Base-by-base conservation (phyloP, 92 coral and sea anemone genomes). In the Galaxea fascicularis region DNA sequence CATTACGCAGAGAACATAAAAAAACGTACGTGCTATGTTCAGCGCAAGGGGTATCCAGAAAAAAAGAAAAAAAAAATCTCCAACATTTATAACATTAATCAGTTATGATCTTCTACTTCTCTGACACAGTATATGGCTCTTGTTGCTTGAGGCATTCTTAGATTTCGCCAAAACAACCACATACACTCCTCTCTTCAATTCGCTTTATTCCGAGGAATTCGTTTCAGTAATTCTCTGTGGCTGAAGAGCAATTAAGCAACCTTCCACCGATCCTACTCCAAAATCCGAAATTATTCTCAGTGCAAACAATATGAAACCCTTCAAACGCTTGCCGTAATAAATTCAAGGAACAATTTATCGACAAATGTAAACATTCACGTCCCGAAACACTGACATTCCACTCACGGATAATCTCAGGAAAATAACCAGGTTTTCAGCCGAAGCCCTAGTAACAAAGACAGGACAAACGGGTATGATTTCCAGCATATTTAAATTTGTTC, bases 321-420 rank as follows among this genome's bases (percentile, higher is more conserved):
- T 73, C 64, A 52, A 53, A 22, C 18, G 46, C 51, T 73, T 51
- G 26, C 64, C n/a, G 22, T 27, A 2, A 2, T 35, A n/a, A 73
- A 73, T 73, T 62, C 41, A 73, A 73, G 14, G 14, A 4, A 5
- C 62, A 16, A 67, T 73, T 73, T 44, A 51, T 47, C 45, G 41
- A 53, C 26, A 51, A 73, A 73, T 73, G 78, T 73, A 52, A 73
- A 73, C 78, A 73, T 35, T 35, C 3, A 35, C 41, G 6, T 35
- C 41, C 41, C 41, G 3, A 35, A 35, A 35, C 2, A 35, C 6
- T 35, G 41, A 7, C 26, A 28, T 27, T 73, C 78, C 24, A 6
- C 51, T 12, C 62, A 12, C n/a, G n/a, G 8, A 72, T n/a, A 73
- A 21, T 27, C 14, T 10, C 10, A 6, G 30, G 0, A 4, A 8